phyloP scores from a whole-genome alignment of 2,113 vertebrate species.

The Odontophorus gujanensis region DNA sequence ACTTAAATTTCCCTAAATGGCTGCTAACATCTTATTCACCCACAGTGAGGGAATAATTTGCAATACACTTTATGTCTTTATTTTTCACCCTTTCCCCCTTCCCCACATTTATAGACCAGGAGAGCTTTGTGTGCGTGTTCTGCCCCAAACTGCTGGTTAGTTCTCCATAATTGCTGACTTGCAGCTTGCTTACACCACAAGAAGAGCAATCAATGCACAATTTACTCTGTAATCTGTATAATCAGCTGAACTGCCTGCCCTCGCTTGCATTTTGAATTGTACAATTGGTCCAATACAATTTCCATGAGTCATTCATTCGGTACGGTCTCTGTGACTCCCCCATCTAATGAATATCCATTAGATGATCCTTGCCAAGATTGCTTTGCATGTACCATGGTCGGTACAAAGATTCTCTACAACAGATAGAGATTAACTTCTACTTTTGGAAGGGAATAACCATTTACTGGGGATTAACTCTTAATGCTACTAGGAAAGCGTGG shows the following conservation, averaged over 20 bases:
- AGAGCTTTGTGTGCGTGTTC: background rate
- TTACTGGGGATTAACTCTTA: background rate
- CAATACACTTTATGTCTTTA: background rate
- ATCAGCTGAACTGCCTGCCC: background rate
- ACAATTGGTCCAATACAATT: background rate
- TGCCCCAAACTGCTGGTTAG: background rate
- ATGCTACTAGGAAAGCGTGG: background rate
- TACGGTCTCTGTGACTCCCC: background rate
- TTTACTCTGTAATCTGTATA: background rate
- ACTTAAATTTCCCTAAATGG: background rate
- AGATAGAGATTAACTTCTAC: background rate
- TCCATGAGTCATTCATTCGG: background rate
- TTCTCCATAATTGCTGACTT: background rate
- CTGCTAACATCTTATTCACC: background rate
- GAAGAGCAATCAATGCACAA: background rate
- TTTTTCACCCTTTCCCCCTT: background rate
- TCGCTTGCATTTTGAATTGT: background rate
- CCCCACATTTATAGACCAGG: background rate
- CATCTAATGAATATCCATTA: accelerated
- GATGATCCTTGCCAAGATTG: background rate
- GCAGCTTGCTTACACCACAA: background rate
- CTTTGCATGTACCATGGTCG: accelerated
- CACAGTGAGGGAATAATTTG: background rate
- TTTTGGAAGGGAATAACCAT: background rate
- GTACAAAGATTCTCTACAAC: background rate